phyloP scores from a whole-genome alignment of 2,888 invertebrate species.

The Caenorhabditis imperialis region DNA sequence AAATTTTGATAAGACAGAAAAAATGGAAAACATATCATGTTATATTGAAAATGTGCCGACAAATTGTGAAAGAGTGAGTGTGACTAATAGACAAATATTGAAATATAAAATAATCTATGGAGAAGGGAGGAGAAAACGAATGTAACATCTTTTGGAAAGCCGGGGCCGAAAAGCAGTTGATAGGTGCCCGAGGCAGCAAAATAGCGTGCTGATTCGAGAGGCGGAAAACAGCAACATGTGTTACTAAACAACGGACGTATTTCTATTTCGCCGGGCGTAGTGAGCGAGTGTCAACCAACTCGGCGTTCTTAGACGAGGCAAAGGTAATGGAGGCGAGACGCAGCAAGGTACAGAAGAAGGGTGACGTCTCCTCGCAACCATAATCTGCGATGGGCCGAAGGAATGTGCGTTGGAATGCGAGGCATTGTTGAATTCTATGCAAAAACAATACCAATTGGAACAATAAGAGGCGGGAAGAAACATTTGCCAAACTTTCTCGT shows the following conservation, averaged over 20 bases:
- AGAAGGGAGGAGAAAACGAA: slow-evolving; percentile 23
- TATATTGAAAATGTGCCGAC: slow-evolving; percentile 12
- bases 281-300: slow-evolving; percentile 53
- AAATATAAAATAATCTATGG: slow-evolving; percentile 38
- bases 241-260: slow-evolving; percentile 38
- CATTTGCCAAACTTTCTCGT: no score
- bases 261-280: slow-evolving; percentile 46
- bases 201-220: slow-evolving; percentile 39
- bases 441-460: slow-evolving; percentile 52
- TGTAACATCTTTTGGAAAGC: slow-evolving; percentile 22
- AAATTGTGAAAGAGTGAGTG: slow-evolving; percentile 9
- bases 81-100: slow-evolving; percentile 42
- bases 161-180: slow-evolving; percentile 24
- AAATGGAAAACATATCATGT: no score
- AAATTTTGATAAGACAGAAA: no score
- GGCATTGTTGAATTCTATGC: slow-evolving; percentile 38
- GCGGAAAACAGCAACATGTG: slow-evolving; percentile 52
- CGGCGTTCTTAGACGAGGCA: slow-evolving; percentile 50
- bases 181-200: slow-evolving; percentile 7
- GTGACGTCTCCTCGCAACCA: slow-evolving; percentile 19
- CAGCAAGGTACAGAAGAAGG: slow-evolving; percentile 3
- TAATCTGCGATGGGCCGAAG: slow-evolving; percentile 28
- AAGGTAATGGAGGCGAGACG: slow-evolving; percentile 21
- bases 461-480: not conserved
- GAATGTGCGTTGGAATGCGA: slow-evolving; percentile 48